Conservation (phyloP, 1,140 invertebrate species). For the Andrena cerasifolii region DNA sequence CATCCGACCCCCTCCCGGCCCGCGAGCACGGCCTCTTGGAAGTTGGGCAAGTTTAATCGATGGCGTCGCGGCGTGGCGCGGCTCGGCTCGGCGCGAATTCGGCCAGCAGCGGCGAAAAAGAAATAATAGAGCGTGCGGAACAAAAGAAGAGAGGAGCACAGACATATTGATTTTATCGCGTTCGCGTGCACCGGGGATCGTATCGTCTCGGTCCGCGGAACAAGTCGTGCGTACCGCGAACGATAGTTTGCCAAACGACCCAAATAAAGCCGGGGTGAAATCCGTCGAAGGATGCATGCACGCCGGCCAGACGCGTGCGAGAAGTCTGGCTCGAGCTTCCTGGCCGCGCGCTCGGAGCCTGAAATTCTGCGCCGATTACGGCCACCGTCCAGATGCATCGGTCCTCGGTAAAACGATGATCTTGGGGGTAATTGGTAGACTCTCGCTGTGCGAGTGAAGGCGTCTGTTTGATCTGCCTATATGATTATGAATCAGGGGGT, state of each 20-base stretch:
- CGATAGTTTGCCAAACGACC: constrained; percentile 13
- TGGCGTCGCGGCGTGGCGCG: constrained; percentile 4
- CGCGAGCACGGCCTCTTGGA: no score
- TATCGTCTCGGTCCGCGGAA: constrained; percentile 24
- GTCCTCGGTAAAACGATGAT: no score
- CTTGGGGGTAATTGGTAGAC: no score
- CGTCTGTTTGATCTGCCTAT: no score
- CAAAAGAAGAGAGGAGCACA: constrained; percentile 13
- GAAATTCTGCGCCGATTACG: neutral
- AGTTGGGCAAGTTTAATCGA: constrained; percentile 40
- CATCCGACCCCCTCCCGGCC: neutral
- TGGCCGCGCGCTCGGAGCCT: no score
- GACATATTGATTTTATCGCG: constrained; percentile 51
- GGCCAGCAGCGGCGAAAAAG: constrained; percentile 5
- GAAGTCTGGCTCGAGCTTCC: no score
- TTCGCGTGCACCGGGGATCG: constrained; percentile 38
- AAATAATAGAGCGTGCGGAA: constrained; percentile 3
- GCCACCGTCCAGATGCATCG: no score
- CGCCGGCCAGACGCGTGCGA: neutral
- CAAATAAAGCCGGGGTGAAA: constrained; percentile 10
- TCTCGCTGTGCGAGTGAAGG: no score
- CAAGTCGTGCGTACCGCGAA: constrained; percentile 13
- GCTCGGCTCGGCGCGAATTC: constrained; percentile 21
- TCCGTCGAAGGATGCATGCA: neutral
- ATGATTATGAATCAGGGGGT: no score